phyloP scores from a whole-genome alignment of 2,113 vertebrate species.

The rat (Rattus norvegicus) region DNA sequence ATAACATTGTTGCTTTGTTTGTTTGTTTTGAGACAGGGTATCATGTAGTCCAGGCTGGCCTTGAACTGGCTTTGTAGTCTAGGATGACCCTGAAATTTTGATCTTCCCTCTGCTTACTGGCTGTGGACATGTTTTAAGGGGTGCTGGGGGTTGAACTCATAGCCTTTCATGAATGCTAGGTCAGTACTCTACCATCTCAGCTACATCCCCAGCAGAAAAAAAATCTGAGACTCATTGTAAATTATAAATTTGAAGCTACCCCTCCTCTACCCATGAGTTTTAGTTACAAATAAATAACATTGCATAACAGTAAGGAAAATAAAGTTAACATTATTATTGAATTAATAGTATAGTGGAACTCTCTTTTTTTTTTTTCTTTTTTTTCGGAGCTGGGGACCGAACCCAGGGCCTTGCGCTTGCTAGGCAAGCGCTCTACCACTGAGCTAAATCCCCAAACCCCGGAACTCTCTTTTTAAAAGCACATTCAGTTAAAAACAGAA shows the following conservation, averaged over 20 bases:
- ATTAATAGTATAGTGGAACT: not conserved
- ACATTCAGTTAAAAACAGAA: slow-evolving; percentile 35
- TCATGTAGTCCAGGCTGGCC: not conserved
- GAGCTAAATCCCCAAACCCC: no score
- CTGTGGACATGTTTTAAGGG: not conserved
- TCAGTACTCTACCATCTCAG: not conserved
- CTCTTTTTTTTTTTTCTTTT: not conserved
- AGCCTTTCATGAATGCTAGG: not conserved
- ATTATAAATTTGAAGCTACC: not conserved
- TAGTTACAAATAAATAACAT: not conserved
- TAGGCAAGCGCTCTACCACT: no score
- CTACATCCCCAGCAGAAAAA: not conserved
- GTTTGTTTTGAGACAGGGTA: not conserved
- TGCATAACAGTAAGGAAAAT: slow-evolving; percentile 7
- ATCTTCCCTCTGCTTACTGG: not conserved
- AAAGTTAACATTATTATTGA: slow-evolving; percentile 14
- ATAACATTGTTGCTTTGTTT: not conserved
- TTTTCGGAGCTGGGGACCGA: no score
- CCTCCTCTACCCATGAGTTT: not conserved
- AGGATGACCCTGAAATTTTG: not conserved
- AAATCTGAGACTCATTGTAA: not conserved
- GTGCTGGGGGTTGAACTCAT: not conserved
- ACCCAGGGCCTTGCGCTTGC: no score
- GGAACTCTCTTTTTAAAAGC: not conserved
- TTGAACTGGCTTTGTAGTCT: not conserved